phyloP scores from a whole-genome alignment of 2,113 vertebrate species.

The Myrmophylax atrothorax region DNA sequence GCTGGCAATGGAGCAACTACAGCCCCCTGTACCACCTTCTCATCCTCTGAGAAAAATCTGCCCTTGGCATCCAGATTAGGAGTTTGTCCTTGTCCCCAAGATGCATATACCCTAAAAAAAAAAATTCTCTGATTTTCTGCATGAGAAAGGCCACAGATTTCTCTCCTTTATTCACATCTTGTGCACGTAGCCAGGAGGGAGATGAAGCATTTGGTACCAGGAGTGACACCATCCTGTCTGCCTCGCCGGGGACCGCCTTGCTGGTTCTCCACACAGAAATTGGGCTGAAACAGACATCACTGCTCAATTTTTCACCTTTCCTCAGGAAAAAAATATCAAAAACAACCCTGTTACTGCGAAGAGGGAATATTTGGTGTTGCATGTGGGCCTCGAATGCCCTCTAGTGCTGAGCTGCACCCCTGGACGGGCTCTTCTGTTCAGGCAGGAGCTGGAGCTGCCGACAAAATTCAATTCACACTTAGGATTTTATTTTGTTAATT shows the following conservation, averaged over 20 bases:
- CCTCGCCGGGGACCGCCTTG: neutral
- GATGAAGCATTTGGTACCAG: neutral
- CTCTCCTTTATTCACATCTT: neutral
- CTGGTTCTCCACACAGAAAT: neutral
- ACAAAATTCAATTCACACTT: neutral
- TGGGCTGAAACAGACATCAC: neutral
- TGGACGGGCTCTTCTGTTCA: neutral
- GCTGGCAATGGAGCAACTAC: neutral
- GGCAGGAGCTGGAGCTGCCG: neutral
- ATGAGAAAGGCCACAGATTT: neutral
- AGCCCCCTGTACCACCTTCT: neutral
- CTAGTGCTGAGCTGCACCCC: slow-evolving; percentile 32
- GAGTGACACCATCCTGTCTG: neutral
- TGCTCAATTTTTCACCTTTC: neutral
- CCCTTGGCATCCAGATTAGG: neutral
- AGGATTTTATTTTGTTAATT: slow-evolving; percentile 49
- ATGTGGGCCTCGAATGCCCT: slow-evolving; percentile 51
- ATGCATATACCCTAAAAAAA: neutral
- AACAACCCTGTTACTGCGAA: rapidly evolving
- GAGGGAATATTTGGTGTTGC: neutral
- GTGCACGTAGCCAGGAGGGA: neutral
- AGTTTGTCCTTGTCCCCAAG: neutral
- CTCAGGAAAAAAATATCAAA: neutral
- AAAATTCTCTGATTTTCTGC: neutral
- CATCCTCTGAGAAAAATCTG: neutral